Evolutionary conservation across 2,888 invertebrate species (phyloP).

Genomic region (Chironomus tentans): DNA sequence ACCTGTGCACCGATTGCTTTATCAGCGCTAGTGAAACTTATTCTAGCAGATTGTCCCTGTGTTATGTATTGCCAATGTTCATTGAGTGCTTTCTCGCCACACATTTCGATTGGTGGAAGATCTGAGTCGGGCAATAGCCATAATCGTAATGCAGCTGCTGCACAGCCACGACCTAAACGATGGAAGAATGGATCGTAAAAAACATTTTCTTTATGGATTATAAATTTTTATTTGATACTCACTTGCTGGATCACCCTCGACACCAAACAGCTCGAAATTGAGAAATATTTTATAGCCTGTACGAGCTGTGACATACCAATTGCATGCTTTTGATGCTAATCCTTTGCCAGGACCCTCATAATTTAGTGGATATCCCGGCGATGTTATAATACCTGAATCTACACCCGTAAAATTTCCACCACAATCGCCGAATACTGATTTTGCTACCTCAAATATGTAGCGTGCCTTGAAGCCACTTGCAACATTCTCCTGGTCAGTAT

Average conservation of each 20-base stretch:
- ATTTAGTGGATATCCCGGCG: constrained; percentile 83
- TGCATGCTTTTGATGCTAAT: constrained; percentile 81
- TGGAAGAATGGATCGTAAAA: background rate
- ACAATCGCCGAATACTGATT: constrained; percentile 86
- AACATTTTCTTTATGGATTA: background rate
- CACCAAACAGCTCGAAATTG: constrained; percentile 82
- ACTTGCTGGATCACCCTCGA: constrained; percentile 88
- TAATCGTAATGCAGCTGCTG: constrained; percentile 80
- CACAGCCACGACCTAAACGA: constrained; percentile 70
- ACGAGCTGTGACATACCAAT: constrained; percentile 89
- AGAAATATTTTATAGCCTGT: constrained; percentile 81
- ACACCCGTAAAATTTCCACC: constrained; percentile 81
- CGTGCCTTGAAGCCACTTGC: constrained; percentile 94
- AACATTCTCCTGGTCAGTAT: constrained; percentile 77
- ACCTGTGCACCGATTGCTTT: constrained; percentile 81
- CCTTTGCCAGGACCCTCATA: constrained; percentile 76
- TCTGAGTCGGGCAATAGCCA: constrained; percentile 67
- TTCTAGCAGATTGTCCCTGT: constrained; percentile 73
- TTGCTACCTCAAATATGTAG: constrained; percentile 84
- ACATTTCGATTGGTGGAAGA: constrained; percentile 75
- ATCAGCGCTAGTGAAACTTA: constrained; percentile 91
- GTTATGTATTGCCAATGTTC: constrained; percentile 80
- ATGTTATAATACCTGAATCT: constrained; percentile 73
- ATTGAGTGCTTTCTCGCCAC: constrained; percentile 69
- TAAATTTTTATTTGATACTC: constrained; percentile 34